Base-by-base conservation (phyloP, 2,888 invertebrate genomes). In the Bombylius discolor region DNA sequence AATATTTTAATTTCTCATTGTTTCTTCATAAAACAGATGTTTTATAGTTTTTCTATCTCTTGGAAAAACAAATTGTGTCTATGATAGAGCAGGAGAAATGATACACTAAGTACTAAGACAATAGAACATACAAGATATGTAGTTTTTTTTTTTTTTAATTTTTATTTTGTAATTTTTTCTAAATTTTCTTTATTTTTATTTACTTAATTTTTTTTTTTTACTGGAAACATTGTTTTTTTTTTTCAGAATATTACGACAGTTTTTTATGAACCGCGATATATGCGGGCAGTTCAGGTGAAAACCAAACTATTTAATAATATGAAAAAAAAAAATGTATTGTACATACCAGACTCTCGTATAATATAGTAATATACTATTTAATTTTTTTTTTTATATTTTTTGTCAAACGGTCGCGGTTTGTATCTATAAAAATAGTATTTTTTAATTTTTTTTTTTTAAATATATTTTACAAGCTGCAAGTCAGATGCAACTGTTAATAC, bases 211-310 rank as follows among this genome's bases (percentile, higher is more conserved):
- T 11, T 42, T 5, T 42, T 42, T 42, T 11, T 42, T 42, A 42
- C 3, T 23, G 23, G 23, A 23, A 23, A 23, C 23, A 23, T 23
- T 23, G 23, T 23, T 23, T 42, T 42, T 42, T 42, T 11, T 11
- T 42, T 42, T 11, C 1, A 42, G 39, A 42, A 11, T 42, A 4
- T 42, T 42, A 42, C 39, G 39, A 42, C 9, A 42, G 11, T 42
- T 42, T 11, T 42, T 11, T 42, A 42, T 42, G 11, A 42, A 42
- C 11, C 12, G 39, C 11, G 8, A 11, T 23, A 47, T 23, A 56
- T 56, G 56, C 56, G 56, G 56, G 56, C 39, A 53, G 56, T 50
- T 56, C 56, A 56, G 56, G 56, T 56, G 56, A 53, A 52, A 53
- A 49, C 14, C 39, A 36, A 36, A 36, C 36, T 6, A 6, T 6